Conservation (phyloP, 2,888 invertebrate genomes). For the Sicus ferrugineus region DNA sequence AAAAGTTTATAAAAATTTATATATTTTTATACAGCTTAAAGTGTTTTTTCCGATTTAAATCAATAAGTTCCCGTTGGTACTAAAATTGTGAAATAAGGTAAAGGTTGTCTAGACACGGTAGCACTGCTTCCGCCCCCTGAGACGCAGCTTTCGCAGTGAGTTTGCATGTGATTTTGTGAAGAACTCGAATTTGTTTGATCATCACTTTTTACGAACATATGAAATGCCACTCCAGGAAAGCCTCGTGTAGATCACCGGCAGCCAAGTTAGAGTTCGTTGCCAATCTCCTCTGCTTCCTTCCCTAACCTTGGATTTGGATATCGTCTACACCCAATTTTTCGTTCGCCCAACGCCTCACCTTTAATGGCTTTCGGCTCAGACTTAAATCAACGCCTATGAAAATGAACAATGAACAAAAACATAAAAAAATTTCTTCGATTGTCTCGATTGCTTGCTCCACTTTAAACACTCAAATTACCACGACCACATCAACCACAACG, state of each 20-base stretch:
- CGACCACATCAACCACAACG: constrained; percentile 58
- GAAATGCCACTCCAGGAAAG: background rate
- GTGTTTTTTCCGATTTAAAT: constrained; percentile 11
- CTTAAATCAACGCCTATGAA: constrained; percentile 45
- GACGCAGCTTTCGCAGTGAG: background rate
- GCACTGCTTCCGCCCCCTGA: background rate
- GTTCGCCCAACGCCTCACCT: background rate
- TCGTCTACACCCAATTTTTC: background rate
- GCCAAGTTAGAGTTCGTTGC: too few species aligned
- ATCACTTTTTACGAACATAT: background rate
- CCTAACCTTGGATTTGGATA: background rate
- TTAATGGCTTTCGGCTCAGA: constrained; percentile 23
- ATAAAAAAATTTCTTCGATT: constrained; percentile 44
- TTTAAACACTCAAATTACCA: constrained; percentile 57
- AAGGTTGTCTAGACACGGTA: background rate
- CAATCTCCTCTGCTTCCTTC: background rate
- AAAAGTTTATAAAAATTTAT: constrained; percentile 30
- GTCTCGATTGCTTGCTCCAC: constrained; percentile 59
- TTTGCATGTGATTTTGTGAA: constrained; percentile 13
- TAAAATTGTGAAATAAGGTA: constrained; percentile 8
- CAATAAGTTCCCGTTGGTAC: background rate
- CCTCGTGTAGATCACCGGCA: background rate
- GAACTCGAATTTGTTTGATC: background rate
- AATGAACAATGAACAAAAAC: constrained; percentile 56
- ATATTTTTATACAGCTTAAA: constrained; percentile 22